Percentiles rank a stretch among this genome's conserved stretches.
Evolutionary conservation across 2,113 vertebrate species (phyloP).

Genomic region (Ascaphus truei): DNA sequence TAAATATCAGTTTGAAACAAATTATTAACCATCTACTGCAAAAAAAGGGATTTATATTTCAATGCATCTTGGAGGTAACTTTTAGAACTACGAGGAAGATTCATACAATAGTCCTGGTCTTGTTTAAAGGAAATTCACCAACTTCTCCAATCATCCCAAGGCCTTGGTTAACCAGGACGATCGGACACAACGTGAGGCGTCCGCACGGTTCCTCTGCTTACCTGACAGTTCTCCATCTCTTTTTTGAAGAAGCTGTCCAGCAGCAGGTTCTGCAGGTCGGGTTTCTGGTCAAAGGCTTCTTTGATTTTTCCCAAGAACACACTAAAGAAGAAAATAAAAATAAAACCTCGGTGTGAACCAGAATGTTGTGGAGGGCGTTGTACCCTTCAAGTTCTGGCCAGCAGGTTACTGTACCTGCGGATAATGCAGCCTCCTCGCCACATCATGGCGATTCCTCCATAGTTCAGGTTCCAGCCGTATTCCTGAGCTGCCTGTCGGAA

Average conservation of each 20-base stretch:
- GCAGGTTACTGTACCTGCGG: conserved; percentile 68
- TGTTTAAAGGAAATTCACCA: too few species aligned
- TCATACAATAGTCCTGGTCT: too few species aligned
- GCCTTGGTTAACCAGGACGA: too few species aligned
- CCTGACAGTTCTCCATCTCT: conserved; percentile 87
- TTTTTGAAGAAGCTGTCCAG: conserved; percentile 86
- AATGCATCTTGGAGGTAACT: too few species aligned
- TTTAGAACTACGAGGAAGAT: too few species aligned
- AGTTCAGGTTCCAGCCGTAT: conserved; percentile 91
- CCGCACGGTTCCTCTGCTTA: conserved; percentile 42
- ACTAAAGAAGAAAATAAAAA: conserved; percentile 47
- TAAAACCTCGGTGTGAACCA: not conserved
- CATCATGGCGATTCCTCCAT: conserved; percentile 93
- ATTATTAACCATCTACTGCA: too few species aligned
- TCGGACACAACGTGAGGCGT: too few species aligned
- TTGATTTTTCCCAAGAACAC: conserved; percentile 96
- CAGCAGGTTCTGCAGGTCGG: conserved; percentile 82
- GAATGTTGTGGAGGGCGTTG: not conserved
- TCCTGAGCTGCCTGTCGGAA: conserved; percentile 88
- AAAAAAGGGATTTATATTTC: too few species aligned
- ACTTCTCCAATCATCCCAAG: too few species aligned
- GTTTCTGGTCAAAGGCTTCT: conserved; percentile 86
- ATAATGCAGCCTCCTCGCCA: conserved; percentile 98
- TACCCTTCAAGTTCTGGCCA: not conserved
- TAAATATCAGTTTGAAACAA: too few species aligned